Evolutionary conservation across 2,113 vertebrate species (phyloP).

Genomic region (Amphiprion ocellaris): DNA sequence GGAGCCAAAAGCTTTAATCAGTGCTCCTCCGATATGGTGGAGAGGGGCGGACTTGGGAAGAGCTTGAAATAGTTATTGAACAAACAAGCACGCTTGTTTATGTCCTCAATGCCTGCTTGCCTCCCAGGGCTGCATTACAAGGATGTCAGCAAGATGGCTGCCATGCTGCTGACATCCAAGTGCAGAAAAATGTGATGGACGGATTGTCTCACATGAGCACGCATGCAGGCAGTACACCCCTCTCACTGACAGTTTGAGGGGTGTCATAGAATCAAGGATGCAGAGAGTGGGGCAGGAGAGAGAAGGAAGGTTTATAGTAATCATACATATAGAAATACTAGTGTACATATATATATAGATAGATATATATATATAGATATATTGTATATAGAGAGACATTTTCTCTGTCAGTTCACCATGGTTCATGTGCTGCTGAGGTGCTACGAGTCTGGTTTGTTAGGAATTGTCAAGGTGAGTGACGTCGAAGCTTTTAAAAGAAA

Average conservation of each 20-base stretch:
- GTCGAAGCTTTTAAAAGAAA: conserved; percentile 9
- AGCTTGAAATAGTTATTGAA: conserved; percentile 28
- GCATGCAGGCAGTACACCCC: neutral
- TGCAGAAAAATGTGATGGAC: conserved; percentile 24
- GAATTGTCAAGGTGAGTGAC: conserved; percentile 12
- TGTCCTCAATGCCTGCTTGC: neutral
- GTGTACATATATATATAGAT: too few species aligned
- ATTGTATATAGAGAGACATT: neutral
- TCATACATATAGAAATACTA: too few species aligned
- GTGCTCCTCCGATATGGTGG: conserved; percentile 25
- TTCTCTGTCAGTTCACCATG: conserved; percentile 16
- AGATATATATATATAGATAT: too few species aligned
- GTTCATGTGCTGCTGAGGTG: neutral
- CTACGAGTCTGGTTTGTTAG: conserved; percentile 12
- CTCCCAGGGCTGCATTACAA: conserved; percentile 12
- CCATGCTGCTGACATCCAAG: conserved; percentile 23
- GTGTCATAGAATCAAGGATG: conserved; percentile 30
- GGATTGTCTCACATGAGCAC: conserved; percentile 20
- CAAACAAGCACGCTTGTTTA: conserved; percentile 27
- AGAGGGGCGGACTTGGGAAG: conserved; percentile 20
- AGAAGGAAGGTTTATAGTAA: neutral
- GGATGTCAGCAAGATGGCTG: conserved; percentile 45
- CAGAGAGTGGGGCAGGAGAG: neutral
- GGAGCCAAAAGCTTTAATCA: conserved; percentile 66
- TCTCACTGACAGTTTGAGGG: conserved; percentile 31